A percentile compares a stretch with the other conserved stretches of the same genome.
Conservation (phyloP, 2,113 vertebrate genomes). For the Coracopsis vasa region DNA sequence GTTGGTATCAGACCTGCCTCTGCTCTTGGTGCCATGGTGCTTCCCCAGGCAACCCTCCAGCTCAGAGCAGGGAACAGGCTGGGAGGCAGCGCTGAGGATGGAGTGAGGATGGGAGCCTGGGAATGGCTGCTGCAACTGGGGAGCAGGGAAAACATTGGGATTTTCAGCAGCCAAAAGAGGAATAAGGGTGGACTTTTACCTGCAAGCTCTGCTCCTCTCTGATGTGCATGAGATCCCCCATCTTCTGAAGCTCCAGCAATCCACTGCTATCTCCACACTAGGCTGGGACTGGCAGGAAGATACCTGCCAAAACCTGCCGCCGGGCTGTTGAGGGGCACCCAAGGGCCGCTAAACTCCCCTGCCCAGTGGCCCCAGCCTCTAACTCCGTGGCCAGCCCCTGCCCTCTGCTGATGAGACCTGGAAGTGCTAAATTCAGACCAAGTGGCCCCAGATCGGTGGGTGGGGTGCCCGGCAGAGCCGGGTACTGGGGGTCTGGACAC, state of each 20-base stretch:
- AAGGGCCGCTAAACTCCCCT: not conserved
- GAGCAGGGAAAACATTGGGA: not conserved
- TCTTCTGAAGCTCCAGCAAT: not conserved
- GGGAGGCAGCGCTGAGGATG: not conserved
- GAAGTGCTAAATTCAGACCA: not conserved
- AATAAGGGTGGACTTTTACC: not conserved
- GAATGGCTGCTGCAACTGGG: not conserved
- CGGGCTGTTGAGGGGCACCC: rapidly evolving
- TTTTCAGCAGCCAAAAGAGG: not conserved
- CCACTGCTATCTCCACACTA: too few relatives aligned
- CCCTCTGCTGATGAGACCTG: not conserved
- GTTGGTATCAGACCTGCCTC: not conserved
- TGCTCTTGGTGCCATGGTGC: not conserved
- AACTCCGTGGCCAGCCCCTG: not conserved
- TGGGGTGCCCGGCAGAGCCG: rapidly evolving
- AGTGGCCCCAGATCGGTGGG: not conserved
- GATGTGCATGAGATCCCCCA: rapidly evolving
- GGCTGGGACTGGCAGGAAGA: not conserved
- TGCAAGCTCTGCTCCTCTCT: not conserved
- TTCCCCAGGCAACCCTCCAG: rapidly evolving
- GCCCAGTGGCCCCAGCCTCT: not conserved
- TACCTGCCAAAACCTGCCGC: not conserved
- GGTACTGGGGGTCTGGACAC: not conserved
- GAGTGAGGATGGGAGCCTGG: not conserved
- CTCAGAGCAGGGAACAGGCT: not conserved